Evolutionary conservation across 2,113 vertebrate species (phyloP).

Genomic region (Marmota flaviventris): DNA sequence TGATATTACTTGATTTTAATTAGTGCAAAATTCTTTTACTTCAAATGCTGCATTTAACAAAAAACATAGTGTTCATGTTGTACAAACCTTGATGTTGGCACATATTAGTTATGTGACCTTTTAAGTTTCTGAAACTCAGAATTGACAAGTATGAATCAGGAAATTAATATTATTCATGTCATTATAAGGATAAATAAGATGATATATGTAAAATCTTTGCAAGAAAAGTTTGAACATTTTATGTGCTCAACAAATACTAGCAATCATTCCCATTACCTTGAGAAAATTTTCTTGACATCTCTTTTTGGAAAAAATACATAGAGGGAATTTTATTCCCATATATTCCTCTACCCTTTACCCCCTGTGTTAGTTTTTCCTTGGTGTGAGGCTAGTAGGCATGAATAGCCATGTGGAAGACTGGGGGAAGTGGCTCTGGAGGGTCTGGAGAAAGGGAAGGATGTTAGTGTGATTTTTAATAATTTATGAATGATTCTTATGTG

Average conservation of each 20-base stretch:
- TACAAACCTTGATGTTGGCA: neutral
- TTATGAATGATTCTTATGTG: neutral
- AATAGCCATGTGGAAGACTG: neutral
- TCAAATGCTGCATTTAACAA: neutral
- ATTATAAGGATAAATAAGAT: neutral
- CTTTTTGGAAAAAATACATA: neutral
- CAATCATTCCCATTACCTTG: neutral
- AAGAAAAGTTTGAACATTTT: neutral
- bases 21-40: neutral
- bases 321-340: neutral
- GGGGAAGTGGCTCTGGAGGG: neutral
- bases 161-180: neutral
- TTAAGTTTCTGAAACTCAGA: neutral
- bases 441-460: neutral
- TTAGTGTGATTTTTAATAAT: neutral
- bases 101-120: neutral
- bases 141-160: neutral
- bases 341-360: neutral
- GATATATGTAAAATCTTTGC: neutral
- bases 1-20: neutral
- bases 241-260: neutral
- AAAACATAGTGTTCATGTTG: neutral
- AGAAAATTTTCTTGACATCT: neutral
- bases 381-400: neutral
- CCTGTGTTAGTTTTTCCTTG: rapidly evolving